phyloP scores from a whole-genome alignment of 2,888 invertebrate genomes.

The Harpalus rufipes region DNA sequence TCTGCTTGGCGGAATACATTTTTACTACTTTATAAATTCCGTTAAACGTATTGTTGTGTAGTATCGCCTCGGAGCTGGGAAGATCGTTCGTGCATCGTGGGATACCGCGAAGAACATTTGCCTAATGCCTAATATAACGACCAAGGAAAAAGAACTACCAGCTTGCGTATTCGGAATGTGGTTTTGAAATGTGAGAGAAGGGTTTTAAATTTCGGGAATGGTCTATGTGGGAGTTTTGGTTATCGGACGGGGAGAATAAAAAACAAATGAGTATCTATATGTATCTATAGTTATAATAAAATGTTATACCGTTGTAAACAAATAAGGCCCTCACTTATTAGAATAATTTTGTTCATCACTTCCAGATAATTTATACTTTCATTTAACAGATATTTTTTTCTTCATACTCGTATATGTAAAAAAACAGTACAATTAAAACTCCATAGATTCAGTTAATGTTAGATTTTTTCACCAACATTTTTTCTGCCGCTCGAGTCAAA shows the following conservation, averaged over 20 bases:
- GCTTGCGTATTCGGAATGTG: slow-evolving; percentile 2
- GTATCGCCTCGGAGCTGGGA: background rate
- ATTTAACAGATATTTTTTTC: too few relatives aligned
- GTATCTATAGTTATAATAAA: background rate
- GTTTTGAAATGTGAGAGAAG: slow-evolving; percentile 12
- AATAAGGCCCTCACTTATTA: too few relatives aligned
- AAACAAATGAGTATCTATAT: background rate
- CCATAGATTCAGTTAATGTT: too few relatives aligned
- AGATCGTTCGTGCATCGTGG: background rate
- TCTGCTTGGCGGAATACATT: slow-evolving; percentile 3
- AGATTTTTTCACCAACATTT: too few relatives aligned
- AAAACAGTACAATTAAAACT: too few relatives aligned
- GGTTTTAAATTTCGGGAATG: slow-evolving; percentile 28
- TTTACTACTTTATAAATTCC: slow-evolving; percentile 55
- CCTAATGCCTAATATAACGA: slow-evolving; percentile 51
- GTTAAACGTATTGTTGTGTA: slow-evolving; percentile 53
- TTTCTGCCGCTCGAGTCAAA: too few relatives aligned
- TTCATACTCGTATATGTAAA: too few relatives aligned
- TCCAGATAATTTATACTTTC: too few relatives aligned
- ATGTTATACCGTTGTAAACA: too few relatives aligned
- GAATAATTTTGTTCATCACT: too few relatives aligned
- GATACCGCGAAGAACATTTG: slow-evolving; percentile 31
- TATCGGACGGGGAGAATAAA: too few relatives aligned
- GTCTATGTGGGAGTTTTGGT: background rate
- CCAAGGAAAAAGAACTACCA: slow-evolving; percentile 18